Percentiles rank a stretch among this genome's conserved stretches.
Conservation (phyloP, 2,113 vertebrate genomes). For the Xenopus borealis region DNA sequence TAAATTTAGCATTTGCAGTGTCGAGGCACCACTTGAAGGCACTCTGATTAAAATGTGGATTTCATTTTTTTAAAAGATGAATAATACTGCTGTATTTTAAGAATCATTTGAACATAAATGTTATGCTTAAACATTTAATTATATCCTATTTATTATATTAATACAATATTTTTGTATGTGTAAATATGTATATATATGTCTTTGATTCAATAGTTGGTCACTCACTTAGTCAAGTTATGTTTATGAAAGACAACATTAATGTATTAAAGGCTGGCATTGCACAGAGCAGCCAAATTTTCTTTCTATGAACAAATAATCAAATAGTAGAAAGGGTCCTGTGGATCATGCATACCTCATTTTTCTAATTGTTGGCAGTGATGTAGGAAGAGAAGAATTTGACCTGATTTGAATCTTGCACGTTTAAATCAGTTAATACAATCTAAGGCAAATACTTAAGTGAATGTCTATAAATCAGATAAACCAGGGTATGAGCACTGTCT, state of each 20-base stretch:
- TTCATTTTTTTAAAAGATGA: too few relatives aligned
- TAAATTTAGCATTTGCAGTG: too few relatives aligned
- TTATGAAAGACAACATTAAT: conserved; percentile 23
- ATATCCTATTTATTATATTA: too few relatives aligned
- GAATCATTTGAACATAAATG: too few relatives aligned
- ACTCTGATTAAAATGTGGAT: too few relatives aligned
- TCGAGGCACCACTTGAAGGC: too few relatives aligned
- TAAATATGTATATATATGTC: conserved; percentile 20
- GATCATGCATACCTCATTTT: conserved; percentile 39
- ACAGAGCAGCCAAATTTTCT: conserved; percentile 6
- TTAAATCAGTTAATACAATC: conserved; percentile 10
- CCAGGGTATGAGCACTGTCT: background rate
- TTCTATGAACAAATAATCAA: conserved; percentile 43
- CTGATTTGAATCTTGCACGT: conserved; percentile 12
- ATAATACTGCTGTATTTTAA: too few relatives aligned
- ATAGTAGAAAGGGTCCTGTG: conserved; percentile 14
- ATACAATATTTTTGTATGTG: too few relatives aligned
- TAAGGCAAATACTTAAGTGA: conserved; percentile 18
- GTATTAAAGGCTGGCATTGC: conserved; percentile 11
- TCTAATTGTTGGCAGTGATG: conserved; percentile 34
- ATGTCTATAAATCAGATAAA: conserved; percentile 2
- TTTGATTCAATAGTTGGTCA: conserved; percentile 42
- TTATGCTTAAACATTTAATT: too few relatives aligned
- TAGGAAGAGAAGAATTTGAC: conserved; percentile 30
- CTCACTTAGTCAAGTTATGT: conserved; percentile 32